Base-by-base conservation (phyloP, 2,797 vertebrate species). In the Sarcoramphus papa region DNA sequence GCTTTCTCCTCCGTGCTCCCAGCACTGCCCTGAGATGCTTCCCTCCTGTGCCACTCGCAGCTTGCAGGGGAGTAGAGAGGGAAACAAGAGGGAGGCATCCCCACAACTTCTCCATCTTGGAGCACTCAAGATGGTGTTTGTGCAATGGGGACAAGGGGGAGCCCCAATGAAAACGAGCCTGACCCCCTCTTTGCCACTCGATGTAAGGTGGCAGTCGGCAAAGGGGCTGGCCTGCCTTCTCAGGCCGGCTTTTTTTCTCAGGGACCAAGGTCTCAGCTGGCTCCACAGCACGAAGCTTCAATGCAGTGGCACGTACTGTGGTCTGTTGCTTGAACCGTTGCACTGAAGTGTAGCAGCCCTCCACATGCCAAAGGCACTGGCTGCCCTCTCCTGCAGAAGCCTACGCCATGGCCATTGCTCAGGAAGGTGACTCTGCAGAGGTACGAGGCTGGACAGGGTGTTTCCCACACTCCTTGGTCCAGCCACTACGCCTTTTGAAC, bases 371-470 rank as follows among this genome's bases (percentile, higher is more conserved):
- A 15, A 41, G 35, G 41, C 8, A 3, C 53, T 48, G 41, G 15
- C 41, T 56, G 41, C 24, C 17, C 41, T 56, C 37, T 63, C 48
- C 60, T 70, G 35, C 45, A 60, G 40, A 27, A 86, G 22, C 14
- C 31, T 28, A 22, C 31, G 10, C 40, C 35, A 10, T 19, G 35
- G 12, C 37, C 30, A 6, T 82, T 30, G 14, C 30, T 51, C 15
- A 3, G 45, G 35, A 70, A 51, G 30, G 4, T 28, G 47, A 53
- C 56, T 37, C 11, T 33, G 56, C n/a, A n/a, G 54, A 51, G 45
- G 37, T 30, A 25, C 0, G 0, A 60, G 35, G 14, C 25, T 25
- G 53, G 25, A 30, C 5, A 53, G 31, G 9, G 15, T 67, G 7
- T 18, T 64, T 53, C 9, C 28, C n/a, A 22, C 4, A 23, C 12